Conservation (phyloP, 1,140 invertebrate genomes). For the Euwallacea fornicatus region DNA sequence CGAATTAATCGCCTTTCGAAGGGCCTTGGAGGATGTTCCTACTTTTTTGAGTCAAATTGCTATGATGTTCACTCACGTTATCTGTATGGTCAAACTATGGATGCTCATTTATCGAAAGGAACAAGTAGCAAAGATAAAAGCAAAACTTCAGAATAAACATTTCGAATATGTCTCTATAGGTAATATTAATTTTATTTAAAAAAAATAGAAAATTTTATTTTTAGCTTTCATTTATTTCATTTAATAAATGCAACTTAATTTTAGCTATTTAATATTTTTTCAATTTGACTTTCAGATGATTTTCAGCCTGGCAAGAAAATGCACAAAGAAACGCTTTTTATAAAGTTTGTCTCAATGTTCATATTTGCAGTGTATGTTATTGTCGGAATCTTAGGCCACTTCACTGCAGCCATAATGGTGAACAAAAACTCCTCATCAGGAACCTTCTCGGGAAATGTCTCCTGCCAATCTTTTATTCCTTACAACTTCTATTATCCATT, state of each 20-base stretch:
- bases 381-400: constrained; percentile 30
- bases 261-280: not conserved
- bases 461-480: constrained; percentile 24
- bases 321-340: constrained; percentile 7
- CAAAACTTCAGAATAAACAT: constrained; percentile 31
- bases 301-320: constrained; percentile 31
- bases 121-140: constrained; percentile 24
- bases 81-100: constrained; percentile 34
- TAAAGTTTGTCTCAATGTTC: constrained; percentile 10
- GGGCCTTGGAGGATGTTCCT: constrained; percentile 13
- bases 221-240: no score
- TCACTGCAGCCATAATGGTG: constrained; percentile 16
- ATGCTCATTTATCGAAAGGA: constrained; percentile 24
- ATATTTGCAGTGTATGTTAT: constrained; percentile 26
- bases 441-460: constrained; percentile 12
- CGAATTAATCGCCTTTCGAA: constrained; percentile 26
- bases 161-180: constrained; percentile 28
- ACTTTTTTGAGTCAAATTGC: constrained; percentile 34
- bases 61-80: constrained; percentile 45
- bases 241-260: not conserved
- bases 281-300: constrained; percentile 13
- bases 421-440: constrained; percentile 11
- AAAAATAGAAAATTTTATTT: no score
- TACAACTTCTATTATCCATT: constrained; percentile 33
- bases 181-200: not conserved